Conservation (phyloP, 2,888 invertebrate genomes). For the Thera obeliscata region DNA sequence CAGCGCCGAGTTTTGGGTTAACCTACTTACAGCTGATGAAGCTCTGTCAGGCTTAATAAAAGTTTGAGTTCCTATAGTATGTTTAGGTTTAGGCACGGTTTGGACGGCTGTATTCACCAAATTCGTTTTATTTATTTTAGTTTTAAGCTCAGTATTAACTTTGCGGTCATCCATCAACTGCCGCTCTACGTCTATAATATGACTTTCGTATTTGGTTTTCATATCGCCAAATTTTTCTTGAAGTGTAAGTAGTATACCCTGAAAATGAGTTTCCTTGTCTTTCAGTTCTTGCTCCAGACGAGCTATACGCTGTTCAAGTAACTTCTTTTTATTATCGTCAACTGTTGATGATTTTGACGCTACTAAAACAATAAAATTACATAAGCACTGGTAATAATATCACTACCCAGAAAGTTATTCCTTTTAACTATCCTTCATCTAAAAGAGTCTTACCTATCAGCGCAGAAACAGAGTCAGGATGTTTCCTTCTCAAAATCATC, state of each 20-base stretch:
- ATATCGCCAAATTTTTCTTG: constrained; percentile 91
- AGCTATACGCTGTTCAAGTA: constrained; percentile 89
- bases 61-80: constrained; percentile 67
- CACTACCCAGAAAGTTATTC: not conserved
- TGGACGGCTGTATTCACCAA: constrained; percentile 73
- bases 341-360: constrained; percentile 83
- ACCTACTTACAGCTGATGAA: constrained; percentile 78
- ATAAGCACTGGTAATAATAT: not conserved
- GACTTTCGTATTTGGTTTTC: constrained; percentile 90
- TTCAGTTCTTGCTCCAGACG: constrained; percentile 88
- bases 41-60: constrained; percentile 69
- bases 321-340: constrained; percentile 84
- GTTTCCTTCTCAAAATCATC: constrained; percentile 90
- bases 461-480: constrained; percentile 93
- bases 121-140: constrained; percentile 76
- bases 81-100: constrained; percentile 66
- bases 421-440: not conserved
- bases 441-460: constrained; percentile 82
- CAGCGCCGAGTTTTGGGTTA: constrained; percentile 83
- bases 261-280: constrained; percentile 88
- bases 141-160: constrained; percentile 80
- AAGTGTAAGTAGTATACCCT: constrained; percentile 88
- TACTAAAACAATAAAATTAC: constrained; percentile 63
- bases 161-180: constrained; percentile 83
- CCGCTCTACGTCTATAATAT: constrained; percentile 89